Evolutionary conservation across 2,797 vertebrate genomes (phyloP).

Genomic region (Bothrops alternatus): DNA sequence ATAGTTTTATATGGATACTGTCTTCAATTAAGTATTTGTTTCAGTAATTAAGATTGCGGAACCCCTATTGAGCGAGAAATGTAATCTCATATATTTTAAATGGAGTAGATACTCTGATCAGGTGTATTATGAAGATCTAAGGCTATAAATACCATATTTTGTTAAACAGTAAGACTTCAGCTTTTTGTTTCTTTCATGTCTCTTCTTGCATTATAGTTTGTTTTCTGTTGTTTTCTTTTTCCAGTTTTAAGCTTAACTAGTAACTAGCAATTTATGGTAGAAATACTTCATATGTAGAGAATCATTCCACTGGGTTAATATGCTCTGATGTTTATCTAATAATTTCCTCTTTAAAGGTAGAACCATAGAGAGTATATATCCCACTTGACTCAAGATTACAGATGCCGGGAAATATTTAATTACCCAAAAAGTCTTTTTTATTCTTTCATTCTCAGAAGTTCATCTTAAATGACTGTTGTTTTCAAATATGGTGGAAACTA

Average conservation of each 20-base stretch:
- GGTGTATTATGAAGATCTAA: not conserved
- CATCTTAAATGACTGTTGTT: not conserved
- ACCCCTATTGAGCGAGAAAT: constrained; percentile 14
- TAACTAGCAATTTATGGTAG: not conserved
- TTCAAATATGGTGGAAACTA: not conserved
- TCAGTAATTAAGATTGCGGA: constrained; percentile 25
- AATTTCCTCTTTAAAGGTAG: not conserved
- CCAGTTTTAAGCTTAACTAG: not conserved
- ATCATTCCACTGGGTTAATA: not conserved
- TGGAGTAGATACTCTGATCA: constrained; percentile 6
- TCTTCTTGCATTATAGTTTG: not conserved
- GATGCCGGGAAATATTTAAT: constrained; percentile 1
- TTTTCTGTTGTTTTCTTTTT: not conserved
- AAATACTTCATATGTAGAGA: not conserved
- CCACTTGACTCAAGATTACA: not conserved
- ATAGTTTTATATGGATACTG: not conserved
- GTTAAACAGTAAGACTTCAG: not conserved
- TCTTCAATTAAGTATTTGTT: constrained; percentile 23
- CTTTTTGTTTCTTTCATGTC: not conserved
- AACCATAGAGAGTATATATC: not conserved
- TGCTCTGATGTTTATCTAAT: constrained; percentile 7
- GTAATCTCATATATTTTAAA: constrained; percentile 33
- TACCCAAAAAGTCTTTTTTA: not conserved
- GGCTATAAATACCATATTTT: not conserved
- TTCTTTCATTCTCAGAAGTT: not conserved